Conservation (phyloP, 1,140 invertebrate genomes). For the Gryllus bimaculatus region DNA sequence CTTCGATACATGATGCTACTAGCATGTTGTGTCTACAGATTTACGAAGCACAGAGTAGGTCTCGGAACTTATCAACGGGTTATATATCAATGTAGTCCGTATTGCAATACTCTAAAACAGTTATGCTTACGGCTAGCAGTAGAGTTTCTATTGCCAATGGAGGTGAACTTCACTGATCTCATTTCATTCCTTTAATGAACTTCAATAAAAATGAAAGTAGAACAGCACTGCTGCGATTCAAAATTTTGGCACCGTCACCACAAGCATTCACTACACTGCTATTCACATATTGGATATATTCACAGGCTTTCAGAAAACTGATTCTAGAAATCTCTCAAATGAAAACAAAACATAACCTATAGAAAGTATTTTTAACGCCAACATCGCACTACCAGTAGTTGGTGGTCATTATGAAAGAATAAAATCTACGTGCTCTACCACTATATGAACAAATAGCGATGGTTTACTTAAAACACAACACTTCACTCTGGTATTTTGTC, state of each 20-base stretch:
- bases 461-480: too few species aligned
- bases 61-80: neutral
- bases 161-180: neutral
- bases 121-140: neutral
- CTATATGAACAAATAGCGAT: too few species aligned
- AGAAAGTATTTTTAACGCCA: neutral
- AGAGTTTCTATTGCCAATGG: neutral
- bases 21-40: conserved; percentile 20
- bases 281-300: neutral
- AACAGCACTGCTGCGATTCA: neutral
- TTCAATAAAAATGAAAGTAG: neutral
- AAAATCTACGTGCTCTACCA: neutral
- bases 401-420: neutral
- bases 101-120: neutral
- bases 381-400: neutral
- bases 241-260: neutral
- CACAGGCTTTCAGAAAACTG: neutral
- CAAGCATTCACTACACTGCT: too few species aligned
- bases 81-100: neutral
- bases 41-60: neutral
- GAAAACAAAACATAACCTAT: conserved; percentile 1
- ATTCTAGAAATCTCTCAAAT: neutral
- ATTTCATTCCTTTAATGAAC: neutral
- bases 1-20: conserved; percentile 33
- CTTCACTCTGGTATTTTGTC: too few species aligned